These are phyloP conservation scores for Prionailurus bengalensis DNA, from an alignment of 2,113 vertebrate species.

Conservation along the genomic window DNA sequence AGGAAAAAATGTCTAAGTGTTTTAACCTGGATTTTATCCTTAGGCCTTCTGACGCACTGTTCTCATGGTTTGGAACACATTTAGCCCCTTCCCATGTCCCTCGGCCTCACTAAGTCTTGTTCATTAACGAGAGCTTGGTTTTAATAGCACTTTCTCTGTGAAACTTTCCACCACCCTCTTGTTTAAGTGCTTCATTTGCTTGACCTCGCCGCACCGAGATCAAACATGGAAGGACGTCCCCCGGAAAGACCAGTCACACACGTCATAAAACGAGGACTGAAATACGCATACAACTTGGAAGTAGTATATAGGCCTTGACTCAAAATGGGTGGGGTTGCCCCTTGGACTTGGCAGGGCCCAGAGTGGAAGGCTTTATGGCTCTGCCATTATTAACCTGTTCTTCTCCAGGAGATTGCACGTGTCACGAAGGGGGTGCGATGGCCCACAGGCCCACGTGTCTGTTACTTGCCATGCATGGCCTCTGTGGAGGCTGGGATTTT, in stretches of 20 bases:
- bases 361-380: not conserved
- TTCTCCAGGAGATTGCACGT: not conserved
- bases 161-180: not conserved
- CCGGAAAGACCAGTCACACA: not conserved
- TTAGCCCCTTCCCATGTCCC: not conserved
- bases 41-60: not conserved
- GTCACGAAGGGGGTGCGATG: fast-evolving
- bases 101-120: not conserved
- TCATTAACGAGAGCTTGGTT: not conserved
- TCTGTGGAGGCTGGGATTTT: not conserved
- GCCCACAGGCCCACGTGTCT: not conserved
- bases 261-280: not conserved
- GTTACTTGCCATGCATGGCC: not conserved
- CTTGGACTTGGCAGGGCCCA: fast-evolving
- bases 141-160: not conserved
- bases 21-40: not conserved
- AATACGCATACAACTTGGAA: not conserved
- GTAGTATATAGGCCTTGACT: not conserved
- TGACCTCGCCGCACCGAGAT: not conserved
- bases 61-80: not conserved
- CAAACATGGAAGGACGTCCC: not conserved
- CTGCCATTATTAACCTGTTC: no score
- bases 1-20: not conserved
- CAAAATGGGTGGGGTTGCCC: not conserved
- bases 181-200: not conserved